A percentile compares a stretch with the other conserved stretches of the same genome.
Evolutionary conservation across 1,140 invertebrate genomes (phyloP).

Genomic region (Drosophila ambigua): DNA sequence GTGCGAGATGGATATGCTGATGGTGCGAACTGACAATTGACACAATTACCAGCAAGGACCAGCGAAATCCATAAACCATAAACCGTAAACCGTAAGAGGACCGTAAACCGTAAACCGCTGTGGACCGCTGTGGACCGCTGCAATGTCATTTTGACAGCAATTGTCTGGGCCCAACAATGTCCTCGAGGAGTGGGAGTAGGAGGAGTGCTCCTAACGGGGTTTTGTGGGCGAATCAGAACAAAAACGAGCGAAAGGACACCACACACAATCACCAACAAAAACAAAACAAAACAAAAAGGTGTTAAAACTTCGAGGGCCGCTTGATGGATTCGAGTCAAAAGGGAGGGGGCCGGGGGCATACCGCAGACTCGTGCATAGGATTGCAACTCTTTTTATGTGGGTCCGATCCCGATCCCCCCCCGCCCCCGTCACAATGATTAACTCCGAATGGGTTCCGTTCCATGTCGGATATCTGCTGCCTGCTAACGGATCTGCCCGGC

Average conservation of each 20-base stretch:
- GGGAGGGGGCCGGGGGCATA: not conserved
- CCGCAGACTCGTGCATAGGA: not conserved
- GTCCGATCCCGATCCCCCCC: not conserved
- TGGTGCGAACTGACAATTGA: constrained; percentile 76
- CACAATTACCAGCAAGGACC: constrained; percentile 58
- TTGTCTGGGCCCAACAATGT: constrained; percentile 57
- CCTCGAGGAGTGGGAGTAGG: not conserved
- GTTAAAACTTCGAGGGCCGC: constrained; percentile 59
- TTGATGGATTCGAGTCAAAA: constrained; percentile 55
- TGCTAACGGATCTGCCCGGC: constrained; percentile 23
- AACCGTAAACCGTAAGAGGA: constrained; percentile 6
- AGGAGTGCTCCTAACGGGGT: constrained; percentile 59
- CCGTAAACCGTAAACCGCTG: not conserved
- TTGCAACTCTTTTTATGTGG: constrained; percentile 62
- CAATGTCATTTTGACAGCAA: constrained; percentile 65
- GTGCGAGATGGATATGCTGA: constrained; percentile 20
- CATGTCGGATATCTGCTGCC: too few species aligned
- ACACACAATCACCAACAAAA: not conserved
- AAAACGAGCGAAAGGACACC: constrained; percentile 19
- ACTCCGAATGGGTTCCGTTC: constrained; percentile 30
- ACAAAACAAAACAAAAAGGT: constrained; percentile 43
- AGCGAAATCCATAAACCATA: constrained; percentile 14
- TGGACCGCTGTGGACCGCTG: constrained; percentile 14
- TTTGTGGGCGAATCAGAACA: constrained; percentile 64
- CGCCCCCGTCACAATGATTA: constrained; percentile 45